These are phyloP conservation scores for Rhinoptilus africanus DNA, from an alignment of 2,113 vertebrate species.

Conservation along the genomic window DNA sequence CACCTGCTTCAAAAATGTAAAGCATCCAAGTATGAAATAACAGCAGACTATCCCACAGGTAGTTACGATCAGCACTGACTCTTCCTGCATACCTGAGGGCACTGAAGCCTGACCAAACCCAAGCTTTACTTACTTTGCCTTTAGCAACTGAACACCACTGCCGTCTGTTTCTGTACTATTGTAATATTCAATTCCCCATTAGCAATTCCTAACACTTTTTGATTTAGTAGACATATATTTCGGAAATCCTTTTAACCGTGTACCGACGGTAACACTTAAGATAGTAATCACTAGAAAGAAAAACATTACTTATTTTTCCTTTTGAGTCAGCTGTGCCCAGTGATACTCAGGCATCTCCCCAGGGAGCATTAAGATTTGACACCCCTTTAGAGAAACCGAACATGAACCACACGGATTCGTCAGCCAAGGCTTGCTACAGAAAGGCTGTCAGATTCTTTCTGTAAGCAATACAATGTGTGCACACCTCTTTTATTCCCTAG, in stretches of 20 bases:
- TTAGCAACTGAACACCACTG: neutral
- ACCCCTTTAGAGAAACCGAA: conserved; percentile 16
- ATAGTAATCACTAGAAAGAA: conserved; percentile 27
- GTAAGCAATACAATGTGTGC: neutral
- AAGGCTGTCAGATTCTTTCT: neutral
- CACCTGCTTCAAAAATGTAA: neutral
- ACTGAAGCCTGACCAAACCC: neutral
- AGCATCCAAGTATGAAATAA: neutral
- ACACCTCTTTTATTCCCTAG: neutral
- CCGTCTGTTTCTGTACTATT: neutral
- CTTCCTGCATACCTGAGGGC: neutral
- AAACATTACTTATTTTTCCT: conserved; percentile 40
- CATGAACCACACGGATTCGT: neutral
- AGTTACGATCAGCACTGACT: neutral
- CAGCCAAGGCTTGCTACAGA: conserved; percentile 5
- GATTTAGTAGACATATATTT: conserved; percentile 36
- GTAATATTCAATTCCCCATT: neutral
- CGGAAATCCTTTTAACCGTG: conserved; percentile 68
- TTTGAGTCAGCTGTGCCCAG: conserved; percentile 17
- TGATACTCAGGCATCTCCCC: conserved; percentile 43
- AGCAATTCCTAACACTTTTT: conserved; percentile 21
- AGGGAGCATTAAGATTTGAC: conserved; percentile 31
- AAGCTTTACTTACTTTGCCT: neutral
- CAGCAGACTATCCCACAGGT: neutral
- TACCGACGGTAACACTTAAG: conserved; percentile 31